These are phyloP conservation scores for Poecilus cupreus DNA, from an alignment of 2,888 invertebrate species.

Conservation along the genomic window DNA sequence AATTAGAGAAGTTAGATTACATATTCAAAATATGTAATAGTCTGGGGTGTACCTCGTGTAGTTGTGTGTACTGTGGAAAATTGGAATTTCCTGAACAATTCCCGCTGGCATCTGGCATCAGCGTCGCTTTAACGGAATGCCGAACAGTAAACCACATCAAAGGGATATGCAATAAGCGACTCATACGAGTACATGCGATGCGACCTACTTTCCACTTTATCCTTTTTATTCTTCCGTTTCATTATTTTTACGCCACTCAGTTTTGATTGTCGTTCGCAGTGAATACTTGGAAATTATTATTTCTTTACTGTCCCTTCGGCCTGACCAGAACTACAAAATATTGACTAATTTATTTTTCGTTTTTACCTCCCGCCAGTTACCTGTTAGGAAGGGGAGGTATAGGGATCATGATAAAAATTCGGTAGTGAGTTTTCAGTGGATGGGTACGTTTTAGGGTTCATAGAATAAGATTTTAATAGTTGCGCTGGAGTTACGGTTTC, in stretches of 20 bases:
- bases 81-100: constrained; percentile 44
- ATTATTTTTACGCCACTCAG: not conserved
- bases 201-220: constrained; percentile 39
- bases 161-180: constrained; percentile 32
- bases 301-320: not conserved
- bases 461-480: no score
- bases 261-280: not conserved
- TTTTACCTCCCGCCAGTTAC: no score
- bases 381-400: no score
- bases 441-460: no score
- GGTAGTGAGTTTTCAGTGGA: no score
- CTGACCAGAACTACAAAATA: no score
- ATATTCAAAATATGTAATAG: no score
- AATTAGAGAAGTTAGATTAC: no score
- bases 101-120: constrained; percentile 32
- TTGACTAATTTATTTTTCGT: no score
- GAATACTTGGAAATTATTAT: not conserved
- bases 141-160: constrained; percentile 30
- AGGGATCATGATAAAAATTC: no score
- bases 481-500: no score
- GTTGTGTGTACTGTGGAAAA: constrained; percentile 4
- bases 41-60: no score
- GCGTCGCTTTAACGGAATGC: constrained; percentile 29
- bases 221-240: not conserved
- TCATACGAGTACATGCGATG: not conserved